phyloP scores from a whole-genome alignment of 1,140 invertebrate genomes.

The Heliconius congener region DNA sequence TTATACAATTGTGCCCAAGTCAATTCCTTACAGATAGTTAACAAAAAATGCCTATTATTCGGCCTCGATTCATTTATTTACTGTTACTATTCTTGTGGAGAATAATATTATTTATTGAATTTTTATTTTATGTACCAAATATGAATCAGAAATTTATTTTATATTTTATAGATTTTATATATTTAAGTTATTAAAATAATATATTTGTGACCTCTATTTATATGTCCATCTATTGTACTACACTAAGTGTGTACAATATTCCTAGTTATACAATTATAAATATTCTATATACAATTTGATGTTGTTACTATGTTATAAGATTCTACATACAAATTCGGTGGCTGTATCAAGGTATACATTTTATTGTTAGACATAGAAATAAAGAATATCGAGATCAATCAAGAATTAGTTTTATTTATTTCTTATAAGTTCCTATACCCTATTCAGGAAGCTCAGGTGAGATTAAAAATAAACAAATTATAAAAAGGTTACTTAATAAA shows the following conservation, averaged over 20 bases:
- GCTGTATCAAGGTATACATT: not conserved
- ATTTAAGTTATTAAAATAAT: too few relatives aligned
- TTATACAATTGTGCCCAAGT: not conserved
- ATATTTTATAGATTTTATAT: not conserved
- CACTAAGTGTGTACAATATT: not conserved
- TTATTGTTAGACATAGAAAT: not conserved
- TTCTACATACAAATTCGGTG: not conserved
- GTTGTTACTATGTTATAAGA: not conserved
- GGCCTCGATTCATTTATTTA: not conserved
- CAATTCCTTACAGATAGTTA: not conserved
- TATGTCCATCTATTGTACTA: not conserved
- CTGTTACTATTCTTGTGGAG: not conserved
- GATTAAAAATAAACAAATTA: too few relatives aligned
- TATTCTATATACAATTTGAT: not conserved
- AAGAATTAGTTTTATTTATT: not conserved
- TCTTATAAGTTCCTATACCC: not conserved
- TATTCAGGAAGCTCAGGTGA: too few relatives aligned
- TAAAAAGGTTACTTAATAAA: too few relatives aligned
- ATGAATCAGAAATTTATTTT: not conserved
- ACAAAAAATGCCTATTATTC: not conserved
- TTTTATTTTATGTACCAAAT: not conserved
- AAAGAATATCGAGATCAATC: not conserved
- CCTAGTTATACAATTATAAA: not conserved
- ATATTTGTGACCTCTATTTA: not conserved
- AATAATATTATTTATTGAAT: not conserved